Percentiles rank a stretch among this genome's conserved stretches.
Evolutionary conservation across 2,888 invertebrate genomes (phyloP).

Genomic region (Balanococcus diminutus): DNA sequence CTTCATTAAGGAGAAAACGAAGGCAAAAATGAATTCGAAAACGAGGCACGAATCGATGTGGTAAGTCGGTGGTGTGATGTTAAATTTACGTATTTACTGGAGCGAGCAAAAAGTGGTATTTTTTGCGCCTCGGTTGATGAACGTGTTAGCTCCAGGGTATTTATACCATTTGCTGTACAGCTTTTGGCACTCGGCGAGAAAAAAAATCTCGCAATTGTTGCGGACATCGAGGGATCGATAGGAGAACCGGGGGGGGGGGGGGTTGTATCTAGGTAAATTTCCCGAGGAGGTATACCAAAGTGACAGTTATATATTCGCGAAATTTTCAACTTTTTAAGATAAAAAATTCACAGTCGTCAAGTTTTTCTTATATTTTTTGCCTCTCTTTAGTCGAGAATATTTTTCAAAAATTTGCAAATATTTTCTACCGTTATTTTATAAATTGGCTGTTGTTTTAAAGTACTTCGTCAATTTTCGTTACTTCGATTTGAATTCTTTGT

Average conservation of each 20-base stretch:
- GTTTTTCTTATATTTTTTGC: neutral
- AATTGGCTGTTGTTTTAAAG: neutral
- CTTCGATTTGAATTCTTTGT: neutral
- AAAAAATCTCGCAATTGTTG: neutral
- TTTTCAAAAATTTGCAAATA: neutral
- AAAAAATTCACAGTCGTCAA: neutral
- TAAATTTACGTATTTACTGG: slow-evolving; percentile 13
- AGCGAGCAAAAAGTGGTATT: neutral
- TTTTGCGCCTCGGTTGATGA: neutral
- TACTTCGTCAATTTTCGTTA: neutral
- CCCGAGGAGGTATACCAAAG: slow-evolving; percentile 8
- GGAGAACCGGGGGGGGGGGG: neutral
- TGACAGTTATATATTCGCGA: slow-evolving; percentile 8
- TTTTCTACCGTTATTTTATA: neutral
- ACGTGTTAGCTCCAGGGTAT: neutral
- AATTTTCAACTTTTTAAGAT: neutral
- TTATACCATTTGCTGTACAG: neutral
- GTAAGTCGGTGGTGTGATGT: neutral
- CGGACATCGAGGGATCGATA: neutral
- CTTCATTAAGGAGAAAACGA: slow-evolving; percentile 10
- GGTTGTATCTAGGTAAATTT: neutral
- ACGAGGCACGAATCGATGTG: slow-evolving; percentile 27
- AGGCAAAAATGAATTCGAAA: neutral
- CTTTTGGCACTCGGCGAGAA: neutral
- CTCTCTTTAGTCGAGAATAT: neutral